Evolutionary conservation across 2,888 invertebrate species (phyloP).

Genomic region (Tetranychus piercei): DNA sequence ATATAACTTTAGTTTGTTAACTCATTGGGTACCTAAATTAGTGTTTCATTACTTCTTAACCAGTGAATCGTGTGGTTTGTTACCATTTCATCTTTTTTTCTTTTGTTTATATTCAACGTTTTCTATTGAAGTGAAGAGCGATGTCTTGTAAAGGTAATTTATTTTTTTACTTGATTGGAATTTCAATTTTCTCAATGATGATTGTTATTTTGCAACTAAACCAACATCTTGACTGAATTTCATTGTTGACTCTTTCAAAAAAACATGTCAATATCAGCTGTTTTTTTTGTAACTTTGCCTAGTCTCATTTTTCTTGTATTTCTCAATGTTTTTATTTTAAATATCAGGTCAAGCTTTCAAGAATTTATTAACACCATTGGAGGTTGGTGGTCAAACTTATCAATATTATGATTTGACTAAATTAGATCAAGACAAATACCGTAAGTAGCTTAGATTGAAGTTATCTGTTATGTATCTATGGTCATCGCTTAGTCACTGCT

Average conservation of each 20-base stretch:
- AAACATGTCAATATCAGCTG: background rate
- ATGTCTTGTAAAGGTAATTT: background rate
- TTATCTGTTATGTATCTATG: constrained; percentile 24
- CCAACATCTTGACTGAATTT: background rate
- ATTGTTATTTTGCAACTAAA: background rate
- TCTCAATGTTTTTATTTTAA: background rate
- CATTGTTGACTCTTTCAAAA: background rate
- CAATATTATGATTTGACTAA: constrained; percentile 56
- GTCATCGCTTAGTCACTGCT: background rate
- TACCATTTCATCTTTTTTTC: background rate
- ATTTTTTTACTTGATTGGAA: background rate
- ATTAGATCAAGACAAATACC: background rate
- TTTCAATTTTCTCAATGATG: background rate
- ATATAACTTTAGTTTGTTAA: no score
- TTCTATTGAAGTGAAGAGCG: background rate
- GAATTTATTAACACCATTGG: constrained; percentile 39
- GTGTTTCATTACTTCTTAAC: no score
- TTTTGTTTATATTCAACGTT: background rate
- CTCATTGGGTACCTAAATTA: no score
- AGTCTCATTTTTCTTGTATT: background rate
- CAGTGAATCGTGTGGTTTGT: no score
- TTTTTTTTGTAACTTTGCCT: background rate
- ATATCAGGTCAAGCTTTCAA: background rate
- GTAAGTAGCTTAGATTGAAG: background rate
- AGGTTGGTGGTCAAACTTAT: constrained; percentile 44